Conservation (phyloP, 2,888 invertebrate genomes). For the Plusia festucae region DNA sequence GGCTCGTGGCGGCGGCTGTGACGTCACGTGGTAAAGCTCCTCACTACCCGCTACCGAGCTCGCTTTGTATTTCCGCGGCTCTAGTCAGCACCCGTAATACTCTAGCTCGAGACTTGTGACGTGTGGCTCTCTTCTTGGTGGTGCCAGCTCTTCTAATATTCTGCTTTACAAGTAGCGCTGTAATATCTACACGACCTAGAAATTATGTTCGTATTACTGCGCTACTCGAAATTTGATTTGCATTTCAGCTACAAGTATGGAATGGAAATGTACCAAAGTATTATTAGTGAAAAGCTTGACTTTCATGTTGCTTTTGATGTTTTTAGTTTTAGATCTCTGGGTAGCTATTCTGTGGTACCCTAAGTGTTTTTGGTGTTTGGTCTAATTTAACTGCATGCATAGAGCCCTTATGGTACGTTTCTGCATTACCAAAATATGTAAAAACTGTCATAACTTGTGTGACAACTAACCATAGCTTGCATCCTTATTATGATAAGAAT, state of each 20-base stretch:
- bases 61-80: conserved; percentile 46
- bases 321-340: background rate
- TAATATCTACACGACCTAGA: conserved; percentile 10
- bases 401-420: conserved; percentile 27
- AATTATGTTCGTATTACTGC: conserved; percentile 20
- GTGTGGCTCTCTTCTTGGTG: conserved; percentile 12
- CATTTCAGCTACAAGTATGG: too few species aligned
- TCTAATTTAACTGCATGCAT: background rate
- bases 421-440: background rate
- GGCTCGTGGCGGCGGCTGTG: conserved; percentile 40
- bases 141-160: background rate
- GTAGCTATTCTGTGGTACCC: background rate
- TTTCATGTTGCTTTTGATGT: background rate
- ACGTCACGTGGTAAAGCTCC: conserved; percentile 58
- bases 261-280: conserved; percentile 25
- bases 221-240: conserved; percentile 1
- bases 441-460: background rate
- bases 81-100: conserved; percentile 18
- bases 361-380: background rate
- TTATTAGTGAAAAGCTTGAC: background rate
- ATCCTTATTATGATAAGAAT: too few species aligned
- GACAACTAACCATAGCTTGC: conserved; percentile 19
- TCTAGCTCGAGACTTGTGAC: conserved; percentile 11
- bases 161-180: background rate
- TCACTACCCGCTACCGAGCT: conserved; percentile 45